Evolutionary conservation across 2,113 vertebrate genomes (phyloP), one percentile per base, ranked within the genome.

Genomic region (Nesospiza acunhae): DNA sequence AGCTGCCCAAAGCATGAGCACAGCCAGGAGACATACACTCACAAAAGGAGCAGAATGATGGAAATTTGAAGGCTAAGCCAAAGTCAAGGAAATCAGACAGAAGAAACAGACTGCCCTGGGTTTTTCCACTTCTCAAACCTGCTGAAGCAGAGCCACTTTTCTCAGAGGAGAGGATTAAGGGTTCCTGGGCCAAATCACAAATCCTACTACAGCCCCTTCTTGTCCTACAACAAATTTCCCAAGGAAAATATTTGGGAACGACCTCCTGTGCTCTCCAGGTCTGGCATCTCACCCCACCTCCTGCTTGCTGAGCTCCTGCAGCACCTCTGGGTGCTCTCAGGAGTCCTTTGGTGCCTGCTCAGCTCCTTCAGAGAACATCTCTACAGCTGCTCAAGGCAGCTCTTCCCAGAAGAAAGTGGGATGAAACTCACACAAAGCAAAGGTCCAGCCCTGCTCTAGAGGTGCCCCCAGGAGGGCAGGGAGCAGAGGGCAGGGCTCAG

Each of bases 31-130:
- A 86, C 3, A 0, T 0, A 53, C 0, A 1, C 33, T 74, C 55
- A 76, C 47, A 77, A 30, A 68, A 62, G 47, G 31, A 47, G 17
- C 63, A 84, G 41, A 13, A 84, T 7, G 31, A 84, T 17, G 73
- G 90, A 95, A 96, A 93, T 53, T 35, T 66, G 47, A 90, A 73
- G 90, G 73, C 53, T 26, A 78, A 84, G 86, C 47, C 90, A 95
- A 73, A 7, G 35, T 31, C 73, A 78, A 60, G 68, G 88, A 67
- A 94, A 77, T 52, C 19, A 68, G 62, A 81, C 53, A 69, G 60
- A 86, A 60, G 92, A 77, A 88, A 91, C 13, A 85, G 78, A 35
- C 68, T 53, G 39, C 39, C 37, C 33, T 60, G 31, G 2, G 31
- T 20, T 80, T 90, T 83, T 73, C 52, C 53, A 4, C 60, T 70